Evolutionary conservation across 1,140 invertebrate genomes (phyloP), one percentile per base, ranked within the genome.

Genomic region (Helicoverpa armigera): DNA sequence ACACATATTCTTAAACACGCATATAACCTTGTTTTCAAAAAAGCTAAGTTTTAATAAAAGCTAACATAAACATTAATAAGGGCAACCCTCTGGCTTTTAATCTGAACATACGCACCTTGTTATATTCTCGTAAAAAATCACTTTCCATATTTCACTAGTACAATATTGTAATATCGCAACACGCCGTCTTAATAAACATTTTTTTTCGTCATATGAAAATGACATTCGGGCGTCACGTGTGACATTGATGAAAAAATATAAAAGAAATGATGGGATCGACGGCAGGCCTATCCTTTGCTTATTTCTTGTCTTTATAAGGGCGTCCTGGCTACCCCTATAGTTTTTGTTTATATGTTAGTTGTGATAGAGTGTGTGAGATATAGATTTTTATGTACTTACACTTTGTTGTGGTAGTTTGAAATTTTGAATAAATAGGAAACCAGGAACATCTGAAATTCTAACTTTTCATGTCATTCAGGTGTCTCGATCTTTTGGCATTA

Each of bases 241-340:
- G 92, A 94, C 91, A 93, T 94, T 94, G 93, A 94, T 94, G 93
- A 94, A 94, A 94, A 94, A 94, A 94, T 94, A 94, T 94, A 94
- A 94, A 94, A 93, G 92, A 92, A 90, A 94, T 91, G 92, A 91
- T 87, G 89, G 88, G 85, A 88, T 92, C 91, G 90, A 90, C 89
- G 84, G 35, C 23, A 35, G 29, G 53, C 53, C 16, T 53, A 77
- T 77, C 14, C 60, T 56, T 50, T 58, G 76, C 14, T 79, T 79
- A 69, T 79, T 79, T 35, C 53, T 54, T 79, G 54, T 60, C 51
- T 70, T 67, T 63, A 67, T 31, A 67, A 29, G 48, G 35, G 23
- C 23, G 2, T 23, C 23, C 23, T 2, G 23, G 54, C 53, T 43
- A 16, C 53, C 72, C 35, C 58, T 50, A 58, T 74, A n/a, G 4